Conservation (phyloP, 2,888 invertebrate species). For the Hyposoter didymator region DNA sequence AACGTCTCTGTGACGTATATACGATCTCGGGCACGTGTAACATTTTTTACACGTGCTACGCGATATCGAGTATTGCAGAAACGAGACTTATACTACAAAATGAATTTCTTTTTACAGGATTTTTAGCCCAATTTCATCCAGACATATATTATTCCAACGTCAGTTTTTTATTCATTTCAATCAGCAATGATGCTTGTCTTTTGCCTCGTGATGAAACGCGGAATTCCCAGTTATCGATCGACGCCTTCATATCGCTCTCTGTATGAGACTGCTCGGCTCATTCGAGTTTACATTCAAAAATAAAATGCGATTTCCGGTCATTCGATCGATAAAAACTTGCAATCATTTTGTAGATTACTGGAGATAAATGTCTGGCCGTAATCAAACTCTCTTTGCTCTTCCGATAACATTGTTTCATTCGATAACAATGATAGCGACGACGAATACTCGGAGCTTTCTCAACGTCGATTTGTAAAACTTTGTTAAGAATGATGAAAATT, state of each 20-base stretch:
- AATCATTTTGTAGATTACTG: background rate
- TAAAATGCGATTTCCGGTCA: constrained; percentile 13
- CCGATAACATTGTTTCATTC: background rate
- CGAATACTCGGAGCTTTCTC: background rate
- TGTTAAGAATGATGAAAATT: background rate
- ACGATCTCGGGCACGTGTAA: constrained; percentile 40
- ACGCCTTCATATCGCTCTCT: background rate
- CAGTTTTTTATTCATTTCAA: background rate
- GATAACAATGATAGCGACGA: background rate
- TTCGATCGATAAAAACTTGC: constrained; percentile 1
- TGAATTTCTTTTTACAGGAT: too few relatives aligned
- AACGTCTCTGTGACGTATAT: constrained; percentile 41
- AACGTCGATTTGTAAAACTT: background rate
- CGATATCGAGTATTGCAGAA: background rate
- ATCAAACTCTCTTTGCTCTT: background rate
- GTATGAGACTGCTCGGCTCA: background rate
- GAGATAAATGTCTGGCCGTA: constrained; percentile 1
- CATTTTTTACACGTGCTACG: constrained; percentile 9
- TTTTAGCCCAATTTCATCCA: background rate
- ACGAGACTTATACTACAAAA: background rate
- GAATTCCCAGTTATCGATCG: background rate
- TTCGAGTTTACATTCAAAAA: background rate
- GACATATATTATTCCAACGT: constrained; percentile 4
- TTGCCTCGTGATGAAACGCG: background rate
- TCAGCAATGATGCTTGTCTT: background rate